Evolutionary conservation across 1,140 invertebrate species (phyloP).

Genomic region (Pseudomyrmex cubaensis): DNA sequence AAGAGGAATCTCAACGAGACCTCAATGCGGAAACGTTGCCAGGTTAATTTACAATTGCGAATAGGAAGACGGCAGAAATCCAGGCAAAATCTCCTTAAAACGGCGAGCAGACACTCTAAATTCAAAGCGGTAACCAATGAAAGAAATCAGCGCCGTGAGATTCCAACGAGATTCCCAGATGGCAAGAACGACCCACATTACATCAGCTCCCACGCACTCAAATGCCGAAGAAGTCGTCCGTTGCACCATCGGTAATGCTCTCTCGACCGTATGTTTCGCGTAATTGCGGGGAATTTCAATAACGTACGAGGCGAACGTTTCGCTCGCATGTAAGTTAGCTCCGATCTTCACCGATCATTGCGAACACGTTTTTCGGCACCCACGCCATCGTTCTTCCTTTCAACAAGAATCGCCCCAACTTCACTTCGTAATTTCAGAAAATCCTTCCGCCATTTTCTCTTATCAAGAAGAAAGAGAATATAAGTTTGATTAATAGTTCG

Average conservation of each 20-base stretch:
- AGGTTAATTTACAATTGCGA: constrained; percentile 29
- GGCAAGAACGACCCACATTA: constrained; percentile 54
- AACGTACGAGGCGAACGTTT: constrained; percentile 51
- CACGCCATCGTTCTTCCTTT: constrained; percentile 17
- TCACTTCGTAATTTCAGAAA: constrained; percentile 53
- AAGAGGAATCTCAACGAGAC: background rate
- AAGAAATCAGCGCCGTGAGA: constrained; percentile 47
- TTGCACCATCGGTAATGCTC: constrained; percentile 50
- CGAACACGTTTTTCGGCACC: constrained; percentile 32
- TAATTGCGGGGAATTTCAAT: constrained; percentile 62
- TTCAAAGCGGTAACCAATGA: constrained; percentile 57
- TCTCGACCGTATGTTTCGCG: constrained; percentile 49
- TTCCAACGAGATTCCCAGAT: constrained; percentile 52
- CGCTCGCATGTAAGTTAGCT: constrained; percentile 30
- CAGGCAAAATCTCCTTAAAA: constrained; percentile 16
- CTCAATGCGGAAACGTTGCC: background rate
- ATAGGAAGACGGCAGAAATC: constrained; percentile 14
- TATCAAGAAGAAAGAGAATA: constrained; percentile 14
- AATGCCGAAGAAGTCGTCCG: constrained; percentile 60
- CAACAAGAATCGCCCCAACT: constrained; percentile 15
- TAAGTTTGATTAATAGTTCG: constrained; percentile 53
- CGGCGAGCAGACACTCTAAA: constrained; percentile 44
- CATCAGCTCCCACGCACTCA: constrained; percentile 44
- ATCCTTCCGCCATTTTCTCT: constrained; percentile 29
- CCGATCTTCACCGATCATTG: constrained; percentile 41